Evolutionary conservation across 2,888 invertebrate genomes (phyloP), one percentile per base, ranked within the genome.

Genomic region (Heliconius erato): DNA sequence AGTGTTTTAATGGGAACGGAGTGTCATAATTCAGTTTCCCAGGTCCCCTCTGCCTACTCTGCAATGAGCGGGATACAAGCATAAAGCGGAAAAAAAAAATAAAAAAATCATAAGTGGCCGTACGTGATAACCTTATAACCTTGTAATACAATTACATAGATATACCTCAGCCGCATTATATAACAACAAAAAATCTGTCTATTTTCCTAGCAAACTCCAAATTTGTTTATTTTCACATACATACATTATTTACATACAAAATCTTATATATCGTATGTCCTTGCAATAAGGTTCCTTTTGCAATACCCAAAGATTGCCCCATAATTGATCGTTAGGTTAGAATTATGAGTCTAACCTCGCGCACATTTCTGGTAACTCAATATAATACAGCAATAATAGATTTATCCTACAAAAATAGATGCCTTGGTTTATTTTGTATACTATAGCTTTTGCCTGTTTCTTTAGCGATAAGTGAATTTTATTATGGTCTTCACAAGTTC

Each of bases 261-360:
- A 19, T 49, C 49, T 67, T 49, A 28, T 68, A 44, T 2, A 26
- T 2, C 32, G 67, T 78, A 78, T 26, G 0, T 5, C 14, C 28
- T 68, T 49, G 67, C 1, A 49, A 78, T 78, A 78, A 49, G 14
- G 68, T 78, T 44, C 23, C 12, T 78, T 78, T 67, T 78, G 44
- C 40, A 28, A 44, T 14, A 28, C 28, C 32, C 11, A 67, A n/a
- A 28, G 19, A 28, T 2, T 2, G 23, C 44, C 14, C 49, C 68
- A 77, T 78, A 78, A 78, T 78, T 78, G 78, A 78, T 78, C 78
- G 78, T 78, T 78, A 68, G 67, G 19, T 44, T 49, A 78, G 78
- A 78, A 68, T 78, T 68, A 78, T 78, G 78, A 67, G 40, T 44
- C 78, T 68, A 49, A 49, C 78, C 78, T 68, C 49, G 78, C 12